These are phyloP conservation scores for Mycetomoellerius zeteki DNA, from an alignment of 1,140 invertebrate genomes.

Conservation along the genomic window DNA sequence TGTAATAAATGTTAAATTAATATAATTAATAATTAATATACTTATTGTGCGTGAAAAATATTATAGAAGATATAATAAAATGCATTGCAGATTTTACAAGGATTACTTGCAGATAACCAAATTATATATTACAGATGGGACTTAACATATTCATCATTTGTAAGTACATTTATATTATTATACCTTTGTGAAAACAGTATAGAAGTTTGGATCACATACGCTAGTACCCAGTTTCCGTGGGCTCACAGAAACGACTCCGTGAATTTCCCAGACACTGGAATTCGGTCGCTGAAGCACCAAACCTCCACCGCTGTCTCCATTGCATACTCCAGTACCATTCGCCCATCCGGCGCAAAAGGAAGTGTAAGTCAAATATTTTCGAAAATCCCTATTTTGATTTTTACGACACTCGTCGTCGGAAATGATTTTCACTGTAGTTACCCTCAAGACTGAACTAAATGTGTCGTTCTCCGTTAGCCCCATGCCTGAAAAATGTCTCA, in stretches of 20 bases:
- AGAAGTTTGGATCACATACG: conserved; percentile 84
- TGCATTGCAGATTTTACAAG: not conserved
- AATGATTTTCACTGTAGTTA: conserved; percentile 79
- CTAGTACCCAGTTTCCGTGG: conserved; percentile 80
- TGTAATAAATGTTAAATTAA: not conserved
- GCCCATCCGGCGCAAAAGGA: conserved; percentile 85
- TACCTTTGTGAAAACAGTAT: conserved; percentile 86
- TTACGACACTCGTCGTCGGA: conserved; percentile 79
- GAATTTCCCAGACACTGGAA: conserved; percentile 80
- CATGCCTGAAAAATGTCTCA: conserved; percentile 80
- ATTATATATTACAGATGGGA: too few relatives aligned
- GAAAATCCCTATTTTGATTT: conserved; percentile 82
- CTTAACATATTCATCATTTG: not conserved
- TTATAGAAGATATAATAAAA: not conserved
- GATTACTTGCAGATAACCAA: not conserved
- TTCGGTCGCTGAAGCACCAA: conserved; percentile 76
- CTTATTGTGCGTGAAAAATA: not conserved
- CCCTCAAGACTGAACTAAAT: conserved; percentile 78
- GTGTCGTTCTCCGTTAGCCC: conserved; percentile 85
- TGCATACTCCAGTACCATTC: conserved; percentile 85
- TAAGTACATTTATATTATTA: conserved; percentile 29
- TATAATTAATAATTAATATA: not conserved
- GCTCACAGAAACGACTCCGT: conserved; percentile 86
- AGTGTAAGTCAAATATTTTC: conserved; percentile 85
- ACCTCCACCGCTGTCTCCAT: conserved; percentile 86